Evolutionary conservation across 2,113 vertebrate genomes (phyloP).

Genomic region (Psammodynastes pulverulentus): DNA sequence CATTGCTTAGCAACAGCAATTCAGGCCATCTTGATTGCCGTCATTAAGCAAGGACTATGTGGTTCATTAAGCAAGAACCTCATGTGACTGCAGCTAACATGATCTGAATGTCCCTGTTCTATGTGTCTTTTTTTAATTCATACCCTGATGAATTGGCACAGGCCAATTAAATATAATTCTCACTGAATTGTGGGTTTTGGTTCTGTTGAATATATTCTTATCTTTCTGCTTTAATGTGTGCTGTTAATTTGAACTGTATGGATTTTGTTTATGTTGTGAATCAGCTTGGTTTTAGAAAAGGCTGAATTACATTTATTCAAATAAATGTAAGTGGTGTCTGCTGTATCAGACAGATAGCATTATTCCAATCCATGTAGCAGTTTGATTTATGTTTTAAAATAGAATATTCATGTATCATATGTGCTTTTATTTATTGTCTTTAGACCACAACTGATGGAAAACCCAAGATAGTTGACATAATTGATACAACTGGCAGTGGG

Average conservation of each 20-base stretch:
- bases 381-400: not conserved
- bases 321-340: not conserved
- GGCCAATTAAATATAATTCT: not conserved
- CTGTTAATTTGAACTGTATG: not conserved
- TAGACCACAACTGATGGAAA: slow-evolving; percentile 93
- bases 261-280: not conserved
- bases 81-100: not conserved
- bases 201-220: not conserved
- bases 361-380: not conserved
- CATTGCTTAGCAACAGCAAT: not conserved
- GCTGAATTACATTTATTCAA: not conserved
- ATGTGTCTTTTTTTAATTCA: not conserved
- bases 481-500: slow-evolving; percentile 96
- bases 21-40: not conserved
- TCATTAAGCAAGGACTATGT: not conserved
- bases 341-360: not conserved
- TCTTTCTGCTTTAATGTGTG: not conserved
- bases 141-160: not conserved
- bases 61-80: not conserved
- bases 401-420: not conserved
- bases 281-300: not conserved
- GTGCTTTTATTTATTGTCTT: slow-evolving; percentile 27
- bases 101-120: not conserved
- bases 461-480: slow-evolving; percentile 96
- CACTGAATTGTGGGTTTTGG: not conserved